These are phyloP conservation scores for Unio delphinus DNA, from an alignment of 2,888 invertebrate genomes.

Conservation along the genomic window DNA sequence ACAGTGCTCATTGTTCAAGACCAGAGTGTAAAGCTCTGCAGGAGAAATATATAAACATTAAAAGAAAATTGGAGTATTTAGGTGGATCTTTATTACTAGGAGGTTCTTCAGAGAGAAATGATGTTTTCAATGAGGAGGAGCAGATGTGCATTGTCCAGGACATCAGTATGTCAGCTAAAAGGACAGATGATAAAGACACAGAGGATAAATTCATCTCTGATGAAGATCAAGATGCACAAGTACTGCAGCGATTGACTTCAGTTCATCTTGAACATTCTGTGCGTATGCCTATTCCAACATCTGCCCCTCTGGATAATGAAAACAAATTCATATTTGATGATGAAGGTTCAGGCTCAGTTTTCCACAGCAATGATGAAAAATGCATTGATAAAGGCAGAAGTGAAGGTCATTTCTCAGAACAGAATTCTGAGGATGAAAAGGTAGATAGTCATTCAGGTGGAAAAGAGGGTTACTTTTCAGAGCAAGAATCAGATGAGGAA, in stretches of 20 bases:
- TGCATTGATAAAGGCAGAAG: too few relatives aligned
- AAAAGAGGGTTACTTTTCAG: too few relatives aligned
- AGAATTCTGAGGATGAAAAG: conserved; percentile 10
- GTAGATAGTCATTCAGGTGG: too few relatives aligned
- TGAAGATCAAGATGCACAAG: conserved; percentile 23
- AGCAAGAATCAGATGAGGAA: too few relatives aligned
- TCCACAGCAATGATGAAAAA: conserved; percentile 6
- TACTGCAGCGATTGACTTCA: conserved; percentile 26
- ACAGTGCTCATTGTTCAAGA: not conserved
- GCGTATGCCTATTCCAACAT: conserved; percentile 7
- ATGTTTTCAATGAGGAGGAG: not conserved
- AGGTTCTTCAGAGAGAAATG: not conserved
- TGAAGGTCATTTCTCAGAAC: conserved; percentile 17
- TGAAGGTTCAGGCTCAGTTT: too few relatives aligned
- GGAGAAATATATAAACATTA: not conserved
- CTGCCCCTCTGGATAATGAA: not conserved
- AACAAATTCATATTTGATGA: too few relatives aligned
- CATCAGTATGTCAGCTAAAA: not conserved
- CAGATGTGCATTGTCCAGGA: not conserved
- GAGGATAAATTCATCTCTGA: conserved; percentile 22
- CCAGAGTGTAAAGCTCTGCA: conserved; percentile 8
- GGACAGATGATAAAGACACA: not conserved
- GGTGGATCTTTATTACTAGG: not conserved
- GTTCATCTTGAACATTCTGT: conserved; percentile 31
- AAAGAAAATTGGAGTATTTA: not conserved